These are phyloP conservation scores for Pardalotus punctatus DNA, from an alignment of 2,113 vertebrate species.

Conservation along the genomic window DNA sequence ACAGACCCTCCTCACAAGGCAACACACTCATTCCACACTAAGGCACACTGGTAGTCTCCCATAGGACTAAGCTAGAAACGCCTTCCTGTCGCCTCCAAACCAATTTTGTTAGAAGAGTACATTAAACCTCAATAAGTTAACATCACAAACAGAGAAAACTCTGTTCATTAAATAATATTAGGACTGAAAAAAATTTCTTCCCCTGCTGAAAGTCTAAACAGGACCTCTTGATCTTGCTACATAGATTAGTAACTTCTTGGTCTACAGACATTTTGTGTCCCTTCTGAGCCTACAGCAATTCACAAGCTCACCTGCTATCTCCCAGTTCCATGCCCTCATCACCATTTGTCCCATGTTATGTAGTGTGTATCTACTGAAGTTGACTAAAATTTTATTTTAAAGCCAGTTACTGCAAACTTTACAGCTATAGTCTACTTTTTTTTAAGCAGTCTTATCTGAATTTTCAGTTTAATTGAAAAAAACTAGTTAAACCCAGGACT, in stretches of 20 bases:
- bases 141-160: background rate
- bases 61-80: background rate
- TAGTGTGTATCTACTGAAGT: accelerated
- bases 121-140: background rate
- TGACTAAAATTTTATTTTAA: background rate
- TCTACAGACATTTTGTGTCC: background rate
- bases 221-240: background rate
- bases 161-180: background rate
- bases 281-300: background rate
- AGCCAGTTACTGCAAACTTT: background rate
- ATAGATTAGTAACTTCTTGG: background rate
- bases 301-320: background rate
- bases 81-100: background rate
- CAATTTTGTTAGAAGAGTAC: background rate
- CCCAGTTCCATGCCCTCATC: background rate
- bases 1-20: background rate
- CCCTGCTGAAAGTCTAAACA: background rate
- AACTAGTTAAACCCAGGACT: background rate
- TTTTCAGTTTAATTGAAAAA: background rate
- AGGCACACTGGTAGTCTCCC: background rate
- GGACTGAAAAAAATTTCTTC: background rate
- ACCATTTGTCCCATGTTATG: background rate
- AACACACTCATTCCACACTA: background rate
- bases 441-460: background rate
- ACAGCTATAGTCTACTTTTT: background rate